Base-by-base conservation (phyloP, 1,140 invertebrate species). In the Triops cancriformis region DNA sequence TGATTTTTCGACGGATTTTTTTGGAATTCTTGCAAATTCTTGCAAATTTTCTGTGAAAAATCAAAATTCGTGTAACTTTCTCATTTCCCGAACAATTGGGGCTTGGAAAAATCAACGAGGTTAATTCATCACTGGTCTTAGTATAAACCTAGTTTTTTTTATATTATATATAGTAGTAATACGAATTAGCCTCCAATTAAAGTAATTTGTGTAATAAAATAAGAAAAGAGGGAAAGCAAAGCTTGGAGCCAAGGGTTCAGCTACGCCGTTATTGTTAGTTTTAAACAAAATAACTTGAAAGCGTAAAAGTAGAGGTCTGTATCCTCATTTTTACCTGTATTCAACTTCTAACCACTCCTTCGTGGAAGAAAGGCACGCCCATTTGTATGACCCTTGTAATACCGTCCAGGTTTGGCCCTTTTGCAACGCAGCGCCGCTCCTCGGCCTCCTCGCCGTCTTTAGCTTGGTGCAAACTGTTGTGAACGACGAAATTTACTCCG, bases 371-470 rank as follows among this genome's bases (percentile, higher is more conserved):
- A 64, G 51, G 18, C 51, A 64, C 51, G 51, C 51, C 51, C 51
- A 64, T n/a, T 64, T 3, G 14, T 64, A 23, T 64, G 14, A n/a
- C 14, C 51, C 51, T n/a, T 64, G 23, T 64, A 64, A n/a, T 37
- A 37, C 51, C 51, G 51, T 64, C 51, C 51, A 64, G 51, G 51
- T 64, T 64, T 64, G 51, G 51, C 51, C 51, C 51, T 64, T n/a
- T 23, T 64, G 51, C 51, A 64, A 64, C 51, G 51, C 51, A 64
- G 51, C 51, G 51, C 23, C 14, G 51, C 51, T 23, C 51, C 51
- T 64, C 51, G 51, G 51, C 51, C 51, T 23, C 51, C 51, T 64
- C 51, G 51, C 51, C 51, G 51, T 23, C 51, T 64, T 64, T 64
- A 64, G 14, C 51, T 64, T 64, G 51, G 51, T 64, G 51, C 51